Percentiles rank a stretch among this genome's conserved stretches.
These are phyloP conservation scores for Zaprionus obscuricornis DNA, from an alignment of 2,888 invertebrate genomes.

Conservation along the genomic window DNA sequence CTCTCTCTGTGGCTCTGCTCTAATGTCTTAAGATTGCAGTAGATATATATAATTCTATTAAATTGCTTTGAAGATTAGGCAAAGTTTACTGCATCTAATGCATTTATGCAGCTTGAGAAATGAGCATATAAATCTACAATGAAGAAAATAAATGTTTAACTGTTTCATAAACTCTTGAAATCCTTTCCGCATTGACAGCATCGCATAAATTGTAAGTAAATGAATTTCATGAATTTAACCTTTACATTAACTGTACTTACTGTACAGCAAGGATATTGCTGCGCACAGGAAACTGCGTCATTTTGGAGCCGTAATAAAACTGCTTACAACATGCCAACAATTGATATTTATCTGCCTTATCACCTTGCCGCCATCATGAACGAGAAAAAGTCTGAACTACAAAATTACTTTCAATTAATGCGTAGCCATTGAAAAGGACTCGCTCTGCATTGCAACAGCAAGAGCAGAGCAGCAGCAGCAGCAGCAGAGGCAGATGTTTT, in stretches of 20 bases:
- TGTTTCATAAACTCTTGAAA: too few relatives aligned
- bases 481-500: constrained; percentile 59
- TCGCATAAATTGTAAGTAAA: too few relatives aligned
- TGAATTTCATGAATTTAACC: too few relatives aligned
- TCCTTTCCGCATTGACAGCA: too few relatives aligned
- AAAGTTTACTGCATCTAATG: too few relatives aligned
- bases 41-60: too few relatives aligned
- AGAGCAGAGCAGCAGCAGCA: not conserved
- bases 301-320: constrained; percentile 21
- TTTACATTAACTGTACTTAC: not conserved
- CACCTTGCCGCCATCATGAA: constrained; percentile 49
- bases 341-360: constrained; percentile 41
- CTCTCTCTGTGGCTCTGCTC: not conserved
- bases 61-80: too few relatives aligned
- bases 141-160: too few relatives aligned
- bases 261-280: constrained; percentile 11
- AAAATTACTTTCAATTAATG: constrained; percentile 73
- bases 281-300: constrained; percentile 50
- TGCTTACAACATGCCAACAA: constrained; percentile 30
- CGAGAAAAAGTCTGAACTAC: constrained; percentile 4
- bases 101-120: too few relatives aligned
- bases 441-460: constrained; percentile 17
- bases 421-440: constrained; percentile 52
- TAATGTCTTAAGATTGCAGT: too few relatives aligned
- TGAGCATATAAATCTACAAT: too few relatives aligned